phyloP scores from a whole-genome alignment of 2,888 invertebrate genomes.

The Timandra comae region DNA sequence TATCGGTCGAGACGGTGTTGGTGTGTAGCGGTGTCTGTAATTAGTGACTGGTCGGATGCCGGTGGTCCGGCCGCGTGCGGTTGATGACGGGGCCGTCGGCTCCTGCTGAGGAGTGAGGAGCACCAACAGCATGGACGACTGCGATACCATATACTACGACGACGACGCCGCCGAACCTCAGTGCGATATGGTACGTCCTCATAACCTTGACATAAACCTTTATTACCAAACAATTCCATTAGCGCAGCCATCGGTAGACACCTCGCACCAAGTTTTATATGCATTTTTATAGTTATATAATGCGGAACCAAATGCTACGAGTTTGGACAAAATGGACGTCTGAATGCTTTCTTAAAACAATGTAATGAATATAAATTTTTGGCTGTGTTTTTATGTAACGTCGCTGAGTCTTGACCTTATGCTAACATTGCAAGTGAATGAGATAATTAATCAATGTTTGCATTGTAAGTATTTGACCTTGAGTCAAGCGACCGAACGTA shows the following conservation, averaged over 20 bases:
- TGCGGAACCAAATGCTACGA: slow-evolving; percentile 16
- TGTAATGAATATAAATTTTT: neutral
- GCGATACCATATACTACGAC: slow-evolving; percentile 71
- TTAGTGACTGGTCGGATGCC: slow-evolving; percentile 62
- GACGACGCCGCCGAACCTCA: slow-evolving; percentile 71
- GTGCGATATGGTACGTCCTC: slow-evolving; percentile 68
- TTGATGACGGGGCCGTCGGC: slow-evolving; percentile 68
- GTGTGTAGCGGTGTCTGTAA: slow-evolving; percentile 34
- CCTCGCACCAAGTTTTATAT: neutral
- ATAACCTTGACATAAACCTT: slow-evolving; percentile 33
- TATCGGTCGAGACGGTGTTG: slow-evolving; percentile 31
- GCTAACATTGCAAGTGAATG: slow-evolving; percentile 13
- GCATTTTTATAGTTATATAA: slow-evolving; percentile 31
- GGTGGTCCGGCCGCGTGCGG: slow-evolving; percentile 63
- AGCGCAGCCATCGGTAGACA: too few relatives aligned
- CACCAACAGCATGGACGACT: slow-evolving; percentile 70
- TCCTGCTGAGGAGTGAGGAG: slow-evolving; percentile 54
- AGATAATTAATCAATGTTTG: slow-evolving; percentile 12
- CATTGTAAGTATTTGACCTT: too few relatives aligned
- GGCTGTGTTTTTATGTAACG: neutral
- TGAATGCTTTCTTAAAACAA: slow-evolving; percentile 23
- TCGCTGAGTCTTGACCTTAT: slow-evolving; percentile 6
- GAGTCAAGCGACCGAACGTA: too few relatives aligned
- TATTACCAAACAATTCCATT: slow-evolving; percentile 23
- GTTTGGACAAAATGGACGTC: slow-evolving; percentile 34